A percentile compares a stretch with the other conserved stretches of the same genome.
These are phyloP conservation scores for Macrotis lagotis DNA, from an alignment of 2,113 vertebrate species.

Conservation along the genomic window DNA sequence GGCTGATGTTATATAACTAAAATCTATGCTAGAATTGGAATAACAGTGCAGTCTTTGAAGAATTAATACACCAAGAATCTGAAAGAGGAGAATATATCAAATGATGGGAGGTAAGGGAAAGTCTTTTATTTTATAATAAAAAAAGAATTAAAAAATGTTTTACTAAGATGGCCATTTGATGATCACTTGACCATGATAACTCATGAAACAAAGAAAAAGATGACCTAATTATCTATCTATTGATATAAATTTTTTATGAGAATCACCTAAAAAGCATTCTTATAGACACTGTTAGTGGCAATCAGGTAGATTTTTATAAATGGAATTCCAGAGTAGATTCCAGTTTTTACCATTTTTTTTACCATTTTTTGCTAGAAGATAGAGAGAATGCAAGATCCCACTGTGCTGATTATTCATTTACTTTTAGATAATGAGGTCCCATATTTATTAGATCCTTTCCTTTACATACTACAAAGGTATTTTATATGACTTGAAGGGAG, in stretches of 20 bases:
- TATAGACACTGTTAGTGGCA: not conserved
- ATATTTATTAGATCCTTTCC: not conserved
- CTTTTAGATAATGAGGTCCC: no score
- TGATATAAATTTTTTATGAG: not conserved
- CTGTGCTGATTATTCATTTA: no score
- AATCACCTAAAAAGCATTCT: not conserved
- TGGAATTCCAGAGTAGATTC: not conserved
- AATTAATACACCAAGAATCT: not conserved
- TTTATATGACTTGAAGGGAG: not conserved
- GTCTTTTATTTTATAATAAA: not conserved
- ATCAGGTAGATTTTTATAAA: not conserved
- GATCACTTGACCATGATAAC: not conserved
- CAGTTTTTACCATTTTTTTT: not conserved
- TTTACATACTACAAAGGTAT: not conserved
- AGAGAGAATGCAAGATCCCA: not conserved
- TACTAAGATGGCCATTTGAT: not conserved
- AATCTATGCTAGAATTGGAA: not conserved
- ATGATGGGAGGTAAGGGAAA: not conserved
- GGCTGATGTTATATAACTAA: no score
- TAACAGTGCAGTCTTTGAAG: not conserved
- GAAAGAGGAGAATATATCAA: not conserved
- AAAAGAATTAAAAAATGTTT: not conserved
- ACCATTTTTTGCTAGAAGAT: not conserved
- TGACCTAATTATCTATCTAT: not conserved
- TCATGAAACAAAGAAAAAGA: not conserved